phyloP scores from a whole-genome alignment of 92 coral and sea anemone species.

The Palythoa grandis region DNA sequence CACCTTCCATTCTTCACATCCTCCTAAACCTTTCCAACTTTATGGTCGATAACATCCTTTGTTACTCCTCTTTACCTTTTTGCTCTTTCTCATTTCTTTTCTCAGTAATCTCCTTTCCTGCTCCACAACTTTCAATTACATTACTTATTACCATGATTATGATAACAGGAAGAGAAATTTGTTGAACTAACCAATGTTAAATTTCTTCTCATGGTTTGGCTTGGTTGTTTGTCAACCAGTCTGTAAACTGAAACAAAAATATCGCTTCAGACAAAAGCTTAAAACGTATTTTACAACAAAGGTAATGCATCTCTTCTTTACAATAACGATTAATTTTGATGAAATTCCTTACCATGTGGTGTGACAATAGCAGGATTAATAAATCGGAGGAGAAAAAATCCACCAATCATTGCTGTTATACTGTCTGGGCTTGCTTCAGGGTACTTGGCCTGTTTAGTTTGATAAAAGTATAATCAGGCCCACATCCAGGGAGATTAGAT shows the following conservation, averaged over 20 bases:
- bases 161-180: neutral
- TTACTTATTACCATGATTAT: neutral
- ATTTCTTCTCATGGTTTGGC: conserved; percentile 81
- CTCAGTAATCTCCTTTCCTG: no score
- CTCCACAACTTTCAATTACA: neutral
- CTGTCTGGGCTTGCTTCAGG: conserved; percentile 77
- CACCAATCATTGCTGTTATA: conserved; percentile 92
- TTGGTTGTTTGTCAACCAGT: conserved; percentile 83
- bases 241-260: conserved; percentile 69
- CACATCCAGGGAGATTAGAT: neutral
- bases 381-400: conserved; percentile 92
- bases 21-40: no score
- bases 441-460: conserved; percentile 78
- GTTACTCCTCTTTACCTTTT: neutral
- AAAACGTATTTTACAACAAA: neutral
- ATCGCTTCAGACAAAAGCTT: neutral
- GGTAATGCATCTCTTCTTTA: neutral
- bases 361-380: conserved; percentile 96
- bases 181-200: conserved; percentile 71
- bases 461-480: neutral
- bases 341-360: conserved; percentile 76
- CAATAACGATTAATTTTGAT: neutral
- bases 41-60: neutral
- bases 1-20: no score
- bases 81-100: neutral